Conservation (phyloP, 2,888 invertebrate genomes). For the Bellardia pandia region DNA sequence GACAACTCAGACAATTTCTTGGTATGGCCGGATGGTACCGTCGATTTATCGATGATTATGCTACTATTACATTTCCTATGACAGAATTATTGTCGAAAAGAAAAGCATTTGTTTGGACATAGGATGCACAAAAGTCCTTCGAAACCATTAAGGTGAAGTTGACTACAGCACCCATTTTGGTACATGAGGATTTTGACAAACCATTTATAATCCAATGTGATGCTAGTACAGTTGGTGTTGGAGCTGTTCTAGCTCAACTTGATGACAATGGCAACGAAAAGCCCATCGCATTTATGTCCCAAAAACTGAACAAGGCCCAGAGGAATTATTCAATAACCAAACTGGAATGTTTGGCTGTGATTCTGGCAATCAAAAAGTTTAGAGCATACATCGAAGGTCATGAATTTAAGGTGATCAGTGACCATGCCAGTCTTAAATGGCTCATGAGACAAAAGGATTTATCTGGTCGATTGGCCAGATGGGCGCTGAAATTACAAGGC, state of each 20-base stretch:
- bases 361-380: too few relatives aligned
- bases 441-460: too few relatives aligned
- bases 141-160: background rate
- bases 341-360: background rate
- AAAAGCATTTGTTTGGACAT: background rate
- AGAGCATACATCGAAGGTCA: too few relatives aligned
- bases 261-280: background rate
- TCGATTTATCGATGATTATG: background rate
- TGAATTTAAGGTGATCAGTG: too few relatives aligned
- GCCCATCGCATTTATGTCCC: background rate
- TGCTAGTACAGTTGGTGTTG: too few relatives aligned
- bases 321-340: background rate
- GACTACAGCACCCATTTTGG: too few relatives aligned
- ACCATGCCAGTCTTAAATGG: too few relatives aligned
- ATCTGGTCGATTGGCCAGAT: background rate
- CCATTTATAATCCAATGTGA: slow-evolving; percentile 20
- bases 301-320: background rate
- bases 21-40: background rate
- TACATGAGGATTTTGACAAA: background rate
- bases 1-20: background rate
- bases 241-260: background rate
- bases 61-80: background rate
- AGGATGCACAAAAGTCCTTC: background rate
- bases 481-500: too few relatives aligned
- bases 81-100: background rate